Percentiles rank a stretch among this genome's conserved stretches.
Conservation (phyloP, 1,140 invertebrate species). For the Uloborus diversus region DNA sequence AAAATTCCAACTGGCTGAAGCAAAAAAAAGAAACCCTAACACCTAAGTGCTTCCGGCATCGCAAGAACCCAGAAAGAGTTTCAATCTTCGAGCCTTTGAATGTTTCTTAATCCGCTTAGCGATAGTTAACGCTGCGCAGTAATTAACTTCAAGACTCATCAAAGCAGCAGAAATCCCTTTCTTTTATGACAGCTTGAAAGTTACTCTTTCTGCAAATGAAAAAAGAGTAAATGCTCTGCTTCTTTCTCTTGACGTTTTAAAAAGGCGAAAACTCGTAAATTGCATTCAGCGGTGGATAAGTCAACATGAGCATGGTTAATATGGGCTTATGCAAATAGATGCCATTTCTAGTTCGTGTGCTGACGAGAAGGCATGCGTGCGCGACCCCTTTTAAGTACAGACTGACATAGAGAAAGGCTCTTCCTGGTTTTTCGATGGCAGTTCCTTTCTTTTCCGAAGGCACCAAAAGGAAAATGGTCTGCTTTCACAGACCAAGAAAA, state of each 20-base stretch:
- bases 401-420: not conserved
- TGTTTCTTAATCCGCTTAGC: not conserved
- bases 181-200: conserved; percentile 1
- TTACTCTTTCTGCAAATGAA: not conserved
- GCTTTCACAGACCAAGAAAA: not conserved
- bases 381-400: not conserved
- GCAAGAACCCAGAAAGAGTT: not conserved
- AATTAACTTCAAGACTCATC: conserved; percentile 22
- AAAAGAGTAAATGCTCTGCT: not conserved
- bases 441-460: conserved; percentile 2
- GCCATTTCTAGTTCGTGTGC: not conserved
- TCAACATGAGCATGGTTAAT: conserved; percentile 26
- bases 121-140: conserved; percentile 1
- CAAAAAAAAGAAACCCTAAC: not conserved
- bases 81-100: not conserved
- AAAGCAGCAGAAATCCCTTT: not conserved
- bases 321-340: conserved; percentile 30
- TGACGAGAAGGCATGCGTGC: conserved; percentile 4
- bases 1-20: too few relatives aligned
- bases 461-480: not conserved
- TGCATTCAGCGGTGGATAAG: not conserved
- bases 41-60: not conserved
- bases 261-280: conserved; percentile 17
- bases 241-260: not conserved
- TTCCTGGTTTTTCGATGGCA: not conserved